Evolutionary conservation across 2,797 vertebrate genomes (phyloP), one percentile per base, ranked within the genome.

Genomic region (Bufotes viridis): DNA sequence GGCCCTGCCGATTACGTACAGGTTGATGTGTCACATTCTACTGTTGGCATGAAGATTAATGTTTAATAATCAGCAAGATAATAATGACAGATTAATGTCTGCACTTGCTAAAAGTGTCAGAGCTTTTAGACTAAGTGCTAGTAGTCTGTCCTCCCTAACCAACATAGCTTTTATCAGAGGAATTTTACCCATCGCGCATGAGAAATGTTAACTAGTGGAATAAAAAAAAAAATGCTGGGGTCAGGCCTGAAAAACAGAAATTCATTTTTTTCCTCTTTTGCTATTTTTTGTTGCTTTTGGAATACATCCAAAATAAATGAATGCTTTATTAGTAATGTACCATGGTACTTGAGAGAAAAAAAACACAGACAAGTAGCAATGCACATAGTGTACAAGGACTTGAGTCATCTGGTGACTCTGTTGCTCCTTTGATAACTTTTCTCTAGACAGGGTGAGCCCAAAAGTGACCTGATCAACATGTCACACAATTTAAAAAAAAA

Each of bases 201-300:
- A 94, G 94, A 95, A 78, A 95, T 94, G 94, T 95, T 92, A 92
- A 80, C 86, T 94, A 94, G 91, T 94, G 90, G 81, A 91, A 93
- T 94, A 94, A 42, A 42, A 93, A 11, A n/a, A 94, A 94, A 94
- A 94, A 93, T 94, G 92, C 94, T 93, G 92, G 90, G 94, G 93
- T 95, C 93, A 94, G 92, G 90, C 92, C 92, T 95, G 92, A 91
- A 93, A 94, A 94, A 92, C 92, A 93, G 92, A 93, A 92, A 93
- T 93, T 90, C 93, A n/a, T 42, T 92, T 90, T 87, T 93, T 92
- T 92, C 80, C 93, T 92, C 91, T 93, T 84, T 93, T 91, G 91
- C 81, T 93, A 91, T 92, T 93, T 1, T 81, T 61, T 94, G 93
- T 94, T 95, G 84, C 91, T 92, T 91, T 94, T 95, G 95, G 94